Conservation (phyloP, 2,888 invertebrate genomes). For the Cylindroiulus punctatus region DNA sequence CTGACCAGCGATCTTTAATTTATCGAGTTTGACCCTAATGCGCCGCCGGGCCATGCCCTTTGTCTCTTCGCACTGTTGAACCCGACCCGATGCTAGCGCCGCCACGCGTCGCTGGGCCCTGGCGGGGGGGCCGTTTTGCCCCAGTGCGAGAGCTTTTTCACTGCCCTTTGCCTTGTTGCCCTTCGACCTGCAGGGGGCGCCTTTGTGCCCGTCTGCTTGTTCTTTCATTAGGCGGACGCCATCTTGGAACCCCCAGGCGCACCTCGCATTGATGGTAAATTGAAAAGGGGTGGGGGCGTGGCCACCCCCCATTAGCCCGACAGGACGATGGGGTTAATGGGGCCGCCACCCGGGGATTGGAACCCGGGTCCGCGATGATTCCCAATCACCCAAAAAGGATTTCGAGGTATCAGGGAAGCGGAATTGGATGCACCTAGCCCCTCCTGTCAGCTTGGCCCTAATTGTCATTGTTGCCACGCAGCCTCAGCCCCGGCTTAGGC, state of each 20-base stretch:
- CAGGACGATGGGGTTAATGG: slow-evolving; percentile 38
- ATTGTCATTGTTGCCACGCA: background rate
- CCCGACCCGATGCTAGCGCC: slow-evolving; percentile 20
- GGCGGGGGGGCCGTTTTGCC: background rate
- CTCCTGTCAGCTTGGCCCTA: background rate
- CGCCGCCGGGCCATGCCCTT: background rate
- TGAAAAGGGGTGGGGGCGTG: slow-evolving; percentile 33
- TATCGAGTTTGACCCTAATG: slow-evolving; percentile 34
- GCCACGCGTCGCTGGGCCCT: background rate
- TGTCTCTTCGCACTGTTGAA: slow-evolving; percentile 6
- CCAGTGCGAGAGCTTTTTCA: background rate
- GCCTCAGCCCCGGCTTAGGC: background rate
- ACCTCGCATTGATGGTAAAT: slow-evolving; percentile 13
- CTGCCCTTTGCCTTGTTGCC: slow-evolving; percentile 34
- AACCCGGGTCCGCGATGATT: background rate
- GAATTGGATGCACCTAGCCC: slow-evolving; percentile 34
- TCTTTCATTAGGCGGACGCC: background rate
- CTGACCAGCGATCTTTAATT: slow-evolving; percentile 38
- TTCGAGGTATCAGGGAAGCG: slow-evolving; percentile 34
- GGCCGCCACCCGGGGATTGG: slow-evolving; percentile 2
- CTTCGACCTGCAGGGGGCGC: background rate
- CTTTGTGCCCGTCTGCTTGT: background rate
- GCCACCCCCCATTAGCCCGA: slow-evolving; percentile 24
- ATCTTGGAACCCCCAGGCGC: background rate
- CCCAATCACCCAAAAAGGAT: slow-evolving; percentile 38